Conservation (phyloP, 2,888 invertebrate genomes). For the Drosophila cognata region DNA sequence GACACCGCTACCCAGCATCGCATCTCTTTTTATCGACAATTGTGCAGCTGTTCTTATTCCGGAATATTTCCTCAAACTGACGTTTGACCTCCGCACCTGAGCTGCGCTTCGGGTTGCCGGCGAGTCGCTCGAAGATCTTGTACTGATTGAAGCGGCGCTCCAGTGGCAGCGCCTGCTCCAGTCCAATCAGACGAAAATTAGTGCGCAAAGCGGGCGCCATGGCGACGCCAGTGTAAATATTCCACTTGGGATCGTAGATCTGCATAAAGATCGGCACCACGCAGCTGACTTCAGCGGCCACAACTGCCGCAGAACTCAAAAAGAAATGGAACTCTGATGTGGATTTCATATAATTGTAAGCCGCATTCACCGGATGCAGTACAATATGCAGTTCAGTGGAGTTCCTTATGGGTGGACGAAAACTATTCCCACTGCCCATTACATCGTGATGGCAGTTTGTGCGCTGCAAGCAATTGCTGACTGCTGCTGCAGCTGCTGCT, state of each 20-base stretch:
- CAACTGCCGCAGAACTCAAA: constrained; percentile 93
- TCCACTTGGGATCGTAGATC: constrained; percentile 91
- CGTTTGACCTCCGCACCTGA: constrained; percentile 48
- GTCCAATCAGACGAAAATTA: constrained; percentile 95
- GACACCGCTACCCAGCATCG: constrained; percentile 10
- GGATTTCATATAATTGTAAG: constrained; percentile 86
- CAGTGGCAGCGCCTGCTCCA: constrained; percentile 90
- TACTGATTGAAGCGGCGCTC: constrained; percentile 82
- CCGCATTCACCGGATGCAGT: constrained; percentile 87
- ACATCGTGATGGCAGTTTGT: constrained; percentile 83
- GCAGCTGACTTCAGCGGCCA: constrained; percentile 90
- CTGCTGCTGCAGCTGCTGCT: constrained; percentile 65
- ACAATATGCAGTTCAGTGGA: constrained; percentile 87
- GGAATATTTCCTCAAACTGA: constrained; percentile 71
- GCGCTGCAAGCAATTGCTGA: constrained; percentile 57
- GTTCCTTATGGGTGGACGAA: constrained; percentile 85
- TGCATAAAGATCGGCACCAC: constrained; percentile 94
- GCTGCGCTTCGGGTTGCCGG: constrained; percentile 49
- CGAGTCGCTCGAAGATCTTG: constrained; percentile 78
- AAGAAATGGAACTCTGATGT: constrained; percentile 90
- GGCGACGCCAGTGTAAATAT: constrained; percentile 92
- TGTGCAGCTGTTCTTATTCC: constrained; percentile 64
- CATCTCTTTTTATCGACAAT: constrained; percentile 57
- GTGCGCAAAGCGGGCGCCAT: constrained; percentile 90
- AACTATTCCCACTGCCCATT: constrained; percentile 88